These are phyloP conservation scores for Zele albiditarsus DNA, from an alignment of 2,888 invertebrate genomes.

Conservation along the genomic window DNA sequence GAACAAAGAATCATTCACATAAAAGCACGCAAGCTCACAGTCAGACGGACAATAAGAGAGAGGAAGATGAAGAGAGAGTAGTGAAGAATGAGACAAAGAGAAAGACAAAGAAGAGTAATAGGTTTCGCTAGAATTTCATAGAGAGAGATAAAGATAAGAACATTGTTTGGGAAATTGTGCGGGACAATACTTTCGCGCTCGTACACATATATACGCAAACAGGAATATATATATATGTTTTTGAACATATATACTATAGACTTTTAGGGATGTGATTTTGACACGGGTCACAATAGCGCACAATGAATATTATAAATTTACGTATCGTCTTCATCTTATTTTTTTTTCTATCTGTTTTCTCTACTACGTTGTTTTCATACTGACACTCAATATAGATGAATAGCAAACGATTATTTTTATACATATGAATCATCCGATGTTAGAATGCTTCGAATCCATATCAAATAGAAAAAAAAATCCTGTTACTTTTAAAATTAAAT, in stretches of 20 bases:
- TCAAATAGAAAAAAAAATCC: too few species aligned
- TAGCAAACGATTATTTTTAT: background rate
- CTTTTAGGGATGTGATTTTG: conserved; percentile 75
- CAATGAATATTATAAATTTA: conserved; percentile 56
- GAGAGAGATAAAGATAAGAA: conserved; percentile 24
- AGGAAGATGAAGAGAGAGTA: conserved; percentile 41
- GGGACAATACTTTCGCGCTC: conserved; percentile 72
- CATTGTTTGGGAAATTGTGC: conserved; percentile 44
- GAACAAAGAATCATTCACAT: conserved; percentile 51
- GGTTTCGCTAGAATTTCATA: conserved; percentile 10
- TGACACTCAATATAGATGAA: background rate
- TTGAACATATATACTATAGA: conserved; percentile 67
- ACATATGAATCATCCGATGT: too few species aligned
- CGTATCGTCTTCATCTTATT: conserved; percentile 22
- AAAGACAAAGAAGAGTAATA: conserved; percentile 44
- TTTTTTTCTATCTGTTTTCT: conserved; percentile 2
- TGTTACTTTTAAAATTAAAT: background rate
- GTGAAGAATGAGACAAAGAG: conserved; percentile 65
- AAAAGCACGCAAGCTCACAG: conserved; percentile 69
- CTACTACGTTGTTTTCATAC: conserved; percentile 15
- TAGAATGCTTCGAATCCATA: too few species aligned
- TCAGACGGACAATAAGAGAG: conserved; percentile 66
- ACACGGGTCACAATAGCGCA: conserved; percentile 91
- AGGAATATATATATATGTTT: conserved; percentile 15
- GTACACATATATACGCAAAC: conserved; percentile 70